Evolutionary conservation across 2,888 invertebrate genomes (phyloP).

Genomic region (Cylindroiulus punctatus): DNA sequence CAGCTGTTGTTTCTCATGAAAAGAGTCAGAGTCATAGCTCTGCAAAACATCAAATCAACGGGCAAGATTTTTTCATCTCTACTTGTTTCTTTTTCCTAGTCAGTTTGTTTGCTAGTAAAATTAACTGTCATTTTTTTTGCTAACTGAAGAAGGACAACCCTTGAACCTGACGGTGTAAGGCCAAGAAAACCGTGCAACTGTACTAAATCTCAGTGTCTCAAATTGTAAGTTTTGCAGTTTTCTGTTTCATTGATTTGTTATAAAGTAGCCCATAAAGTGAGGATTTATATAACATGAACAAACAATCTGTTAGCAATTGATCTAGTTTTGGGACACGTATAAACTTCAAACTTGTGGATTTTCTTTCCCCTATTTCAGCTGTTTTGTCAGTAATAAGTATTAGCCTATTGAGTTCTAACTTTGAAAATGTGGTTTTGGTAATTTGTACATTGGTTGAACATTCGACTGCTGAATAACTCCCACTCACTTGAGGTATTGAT

Average conservation of each 20-base stretch:
- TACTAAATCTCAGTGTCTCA: slow-evolving; percentile 97
- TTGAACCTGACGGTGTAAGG: slow-evolving; percentile 68
- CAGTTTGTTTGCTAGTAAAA: background rate
- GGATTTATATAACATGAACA: too few species aligned
- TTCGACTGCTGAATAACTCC: too few species aligned
- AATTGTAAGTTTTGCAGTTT: slow-evolving; percentile 75
- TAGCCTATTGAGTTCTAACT: too few species aligned
- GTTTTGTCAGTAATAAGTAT: too few species aligned
- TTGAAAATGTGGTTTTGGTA: too few species aligned
- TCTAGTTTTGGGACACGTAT: too few species aligned
- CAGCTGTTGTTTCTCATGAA: slow-evolving; percentile 5
- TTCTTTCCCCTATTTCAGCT: too few species aligned
- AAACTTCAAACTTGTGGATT: too few species aligned
- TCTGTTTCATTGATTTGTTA: background rate
- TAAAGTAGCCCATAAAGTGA: too few species aligned
- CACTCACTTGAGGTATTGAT: too few species aligned
- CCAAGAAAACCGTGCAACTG: slow-evolving; percentile 97
- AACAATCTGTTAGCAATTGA: too few species aligned
- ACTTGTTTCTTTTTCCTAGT: background rate
- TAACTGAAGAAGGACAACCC: slow-evolving; percentile 42
- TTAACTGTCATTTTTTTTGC: background rate
- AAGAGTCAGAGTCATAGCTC: background rate
- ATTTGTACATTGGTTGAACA: too few species aligned
- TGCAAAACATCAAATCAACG: slow-evolving; percentile 46
- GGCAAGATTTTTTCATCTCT: slow-evolving; percentile 29